Percentiles rank a stretch among this genome's conserved stretches.
Evolutionary conservation across 2,113 vertebrate genomes (phyloP).

Genomic region (Corythaeola cristata): DNA sequence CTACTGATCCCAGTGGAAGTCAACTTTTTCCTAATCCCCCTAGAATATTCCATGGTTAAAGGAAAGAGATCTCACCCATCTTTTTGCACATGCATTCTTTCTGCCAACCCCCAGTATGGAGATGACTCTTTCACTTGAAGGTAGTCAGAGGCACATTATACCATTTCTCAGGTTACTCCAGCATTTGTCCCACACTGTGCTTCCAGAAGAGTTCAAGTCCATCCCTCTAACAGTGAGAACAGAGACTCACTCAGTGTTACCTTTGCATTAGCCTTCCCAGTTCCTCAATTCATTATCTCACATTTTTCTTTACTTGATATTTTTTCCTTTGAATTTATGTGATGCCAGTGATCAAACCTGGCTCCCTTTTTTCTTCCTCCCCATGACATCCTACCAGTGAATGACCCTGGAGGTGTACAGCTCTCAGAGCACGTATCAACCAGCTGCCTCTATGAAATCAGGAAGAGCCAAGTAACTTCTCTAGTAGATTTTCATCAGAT

Average conservation of each 20-base stretch:
- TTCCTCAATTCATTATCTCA: background rate
- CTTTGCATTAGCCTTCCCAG: background rate
- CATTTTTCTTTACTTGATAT: background rate
- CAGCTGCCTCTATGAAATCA: background rate
- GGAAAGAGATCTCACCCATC: background rate
- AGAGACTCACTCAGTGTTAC: background rate
- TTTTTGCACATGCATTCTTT: background rate
- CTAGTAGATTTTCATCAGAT: background rate
- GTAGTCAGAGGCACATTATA: background rate
- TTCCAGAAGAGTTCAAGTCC: background rate
- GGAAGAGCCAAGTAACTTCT: background rate
- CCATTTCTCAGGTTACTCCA: background rate
- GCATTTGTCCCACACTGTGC: accelerated
- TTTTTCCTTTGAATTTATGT: background rate
- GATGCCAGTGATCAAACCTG: background rate
- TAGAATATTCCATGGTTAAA: background rate
- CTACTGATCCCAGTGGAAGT: background rate
- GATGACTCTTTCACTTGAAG: background rate
- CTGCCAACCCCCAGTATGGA: background rate
- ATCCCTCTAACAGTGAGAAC: background rate
- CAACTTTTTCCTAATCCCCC: background rate
- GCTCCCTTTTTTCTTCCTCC: background rate
- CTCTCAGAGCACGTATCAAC: background rate
- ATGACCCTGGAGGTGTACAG: background rate
- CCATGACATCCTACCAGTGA: background rate